phyloP scores from a whole-genome alignment of 2,888 invertebrate genomes.

The Oscheius onirici region DNA sequence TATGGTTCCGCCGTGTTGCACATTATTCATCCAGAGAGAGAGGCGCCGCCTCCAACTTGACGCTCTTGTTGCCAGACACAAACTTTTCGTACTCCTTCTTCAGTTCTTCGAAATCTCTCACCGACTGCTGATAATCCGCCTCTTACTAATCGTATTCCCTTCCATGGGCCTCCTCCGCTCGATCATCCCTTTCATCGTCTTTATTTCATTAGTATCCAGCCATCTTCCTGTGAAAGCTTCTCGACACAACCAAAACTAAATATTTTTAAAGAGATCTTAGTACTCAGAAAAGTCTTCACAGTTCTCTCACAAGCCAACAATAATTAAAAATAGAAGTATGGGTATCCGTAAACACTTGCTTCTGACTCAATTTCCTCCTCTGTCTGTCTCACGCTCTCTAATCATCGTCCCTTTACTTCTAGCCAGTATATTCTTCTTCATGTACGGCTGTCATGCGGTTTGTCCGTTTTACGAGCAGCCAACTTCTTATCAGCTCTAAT shows the following conservation, averaged over 20 bases:
- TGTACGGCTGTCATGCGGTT: constrained; percentile 14
- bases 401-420: not conserved
- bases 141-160: not conserved
- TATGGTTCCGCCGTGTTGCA: constrained; percentile 14
- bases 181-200: constrained; percentile 4
- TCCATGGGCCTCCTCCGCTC: not conserved
- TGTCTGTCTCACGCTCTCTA: not conserved
- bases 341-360: constrained; percentile 18
- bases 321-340: no score
- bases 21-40: constrained; percentile 26
- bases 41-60: constrained; percentile 13
- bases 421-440: constrained; percentile 2
- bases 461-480: not conserved
- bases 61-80: not conserved
- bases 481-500: not conserved
- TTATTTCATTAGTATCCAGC: constrained; percentile 12
- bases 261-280: no score
- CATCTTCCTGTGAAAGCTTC: no score
- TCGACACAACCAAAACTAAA: no score
- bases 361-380: constrained; percentile 18
- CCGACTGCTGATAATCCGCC: not conserved
- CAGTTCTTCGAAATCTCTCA: constrained; percentile 6
- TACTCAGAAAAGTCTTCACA: no score
- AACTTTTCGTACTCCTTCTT: constrained; percentile 6
- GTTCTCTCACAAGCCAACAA: no score